Conservation (phyloP, 35 echinoderm and acorn worm species). For the Apostichopus californicus region DNA sequence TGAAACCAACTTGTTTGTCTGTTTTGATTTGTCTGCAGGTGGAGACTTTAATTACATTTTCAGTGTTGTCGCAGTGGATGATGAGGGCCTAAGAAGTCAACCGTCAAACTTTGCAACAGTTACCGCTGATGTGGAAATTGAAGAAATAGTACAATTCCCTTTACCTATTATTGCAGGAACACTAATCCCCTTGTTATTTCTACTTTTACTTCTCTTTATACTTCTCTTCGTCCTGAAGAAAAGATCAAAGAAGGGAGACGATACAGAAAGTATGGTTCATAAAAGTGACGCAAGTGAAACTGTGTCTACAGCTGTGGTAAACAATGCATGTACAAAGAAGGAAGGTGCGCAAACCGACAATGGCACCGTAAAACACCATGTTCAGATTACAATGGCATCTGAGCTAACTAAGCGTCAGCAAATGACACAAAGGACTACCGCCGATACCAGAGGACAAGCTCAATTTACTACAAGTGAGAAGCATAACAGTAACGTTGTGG, state of each 20-base stretch:
- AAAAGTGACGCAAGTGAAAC: not conserved
- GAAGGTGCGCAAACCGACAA: not conserved
- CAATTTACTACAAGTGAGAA: not conserved
- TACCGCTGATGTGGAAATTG: not conserved
- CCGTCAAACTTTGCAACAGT: conserved; percentile 66
- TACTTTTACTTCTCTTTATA: not conserved
- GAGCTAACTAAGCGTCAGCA: not conserved
- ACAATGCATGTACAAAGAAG: not conserved
- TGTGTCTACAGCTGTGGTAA: not conserved
- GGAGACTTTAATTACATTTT: conserved; percentile 54
- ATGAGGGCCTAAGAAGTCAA: conserved; percentile 48
- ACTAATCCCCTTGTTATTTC: not conserved
- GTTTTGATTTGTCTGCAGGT: conserved; percentile 7
- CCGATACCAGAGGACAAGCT: not conserved
- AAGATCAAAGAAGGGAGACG: not conserved
- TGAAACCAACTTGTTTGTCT: too few relatives aligned
- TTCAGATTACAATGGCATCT: not conserved
- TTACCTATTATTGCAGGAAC: not conserved
- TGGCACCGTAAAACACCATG: not conserved
- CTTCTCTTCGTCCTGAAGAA: not conserved
- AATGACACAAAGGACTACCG: not conserved
- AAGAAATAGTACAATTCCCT: not conserved
- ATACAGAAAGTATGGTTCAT: not conserved
- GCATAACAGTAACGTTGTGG: not conserved
- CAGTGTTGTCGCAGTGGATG: conserved; percentile 69